Evolutionary conservation across 2,113 vertebrate species (phyloP).

Genomic region (Pseudopipra pipra): DNA sequence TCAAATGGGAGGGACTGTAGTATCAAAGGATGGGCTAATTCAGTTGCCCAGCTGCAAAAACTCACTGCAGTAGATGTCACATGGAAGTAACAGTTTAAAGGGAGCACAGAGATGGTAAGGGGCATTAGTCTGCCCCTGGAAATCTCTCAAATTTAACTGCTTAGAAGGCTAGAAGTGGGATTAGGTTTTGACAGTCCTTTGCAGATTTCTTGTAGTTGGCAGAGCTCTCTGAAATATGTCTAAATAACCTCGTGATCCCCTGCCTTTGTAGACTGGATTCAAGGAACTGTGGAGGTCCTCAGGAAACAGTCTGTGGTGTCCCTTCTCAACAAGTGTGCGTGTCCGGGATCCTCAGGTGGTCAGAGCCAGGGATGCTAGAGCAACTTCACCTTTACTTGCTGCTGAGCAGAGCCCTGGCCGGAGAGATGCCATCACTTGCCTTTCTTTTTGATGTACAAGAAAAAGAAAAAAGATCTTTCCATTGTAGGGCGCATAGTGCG

Average conservation of each 20-base stretch:
- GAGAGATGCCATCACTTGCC: not conserved
- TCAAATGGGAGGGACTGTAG: not conserved
- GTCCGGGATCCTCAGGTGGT: not conserved
- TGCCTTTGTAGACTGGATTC: not conserved
- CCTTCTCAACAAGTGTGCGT: not conserved
- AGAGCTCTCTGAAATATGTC: not conserved
- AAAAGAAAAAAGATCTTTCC: not conserved
- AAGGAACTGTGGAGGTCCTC: not conserved
- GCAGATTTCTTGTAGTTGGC: not conserved
- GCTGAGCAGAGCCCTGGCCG: not conserved
- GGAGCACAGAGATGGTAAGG: not conserved
- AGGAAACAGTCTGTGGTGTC: not conserved
- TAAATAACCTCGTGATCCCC: not conserved
- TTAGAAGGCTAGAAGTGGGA: not conserved
- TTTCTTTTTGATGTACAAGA: not conserved
- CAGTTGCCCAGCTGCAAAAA: not conserved
- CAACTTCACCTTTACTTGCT: not conserved
- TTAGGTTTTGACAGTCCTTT: not conserved
- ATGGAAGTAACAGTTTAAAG: not conserved
- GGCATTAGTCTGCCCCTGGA: not conserved
- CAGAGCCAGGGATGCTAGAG: not conserved
- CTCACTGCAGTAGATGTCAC: not conserved
- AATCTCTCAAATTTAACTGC: not conserved
- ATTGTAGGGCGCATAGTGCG: accelerated
- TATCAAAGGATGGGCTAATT: not conserved